These are phyloP conservation scores for Psittacara wagleri DNA, from an alignment of 2,113 vertebrate species.

Conservation along the genomic window DNA sequence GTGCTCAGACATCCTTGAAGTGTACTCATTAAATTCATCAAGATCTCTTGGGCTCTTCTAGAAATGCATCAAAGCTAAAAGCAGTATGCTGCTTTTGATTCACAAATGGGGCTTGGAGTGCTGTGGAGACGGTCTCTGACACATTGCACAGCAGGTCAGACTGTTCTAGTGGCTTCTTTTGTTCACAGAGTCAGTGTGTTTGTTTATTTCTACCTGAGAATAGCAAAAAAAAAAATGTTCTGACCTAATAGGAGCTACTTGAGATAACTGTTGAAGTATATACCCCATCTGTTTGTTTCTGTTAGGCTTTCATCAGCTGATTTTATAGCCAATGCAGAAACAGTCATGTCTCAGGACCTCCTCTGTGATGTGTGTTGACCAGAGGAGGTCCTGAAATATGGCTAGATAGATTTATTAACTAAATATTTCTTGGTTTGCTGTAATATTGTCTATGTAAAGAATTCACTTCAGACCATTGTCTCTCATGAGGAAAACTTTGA, in stretches of 20 bases:
- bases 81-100: neutral
- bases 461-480: neutral
- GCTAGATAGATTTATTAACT: neutral
- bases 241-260: neutral
- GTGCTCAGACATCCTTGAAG: constrained; percentile 45
- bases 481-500: neutral
- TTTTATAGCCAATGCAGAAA: neutral
- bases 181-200: neutral
- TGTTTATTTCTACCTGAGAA: neutral
- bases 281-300: neutral
- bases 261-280: neutral
- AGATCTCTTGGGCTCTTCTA: neutral
- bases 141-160: neutral
- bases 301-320: neutral
- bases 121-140: neutral
- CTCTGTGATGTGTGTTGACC: neutral
- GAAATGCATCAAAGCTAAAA: neutral
- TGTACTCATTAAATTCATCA: constrained; percentile 12
- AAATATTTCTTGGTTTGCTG: neutral
- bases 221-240: neutral
- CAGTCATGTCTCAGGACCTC: neutral
- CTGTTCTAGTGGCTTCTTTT: neutral
- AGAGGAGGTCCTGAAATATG: neutral
- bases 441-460: neutral
- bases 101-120: neutral